Evolutionary conservation across 2,797 vertebrate genomes (phyloP).

Genomic region (Oreochromis mossambicus): DNA sequence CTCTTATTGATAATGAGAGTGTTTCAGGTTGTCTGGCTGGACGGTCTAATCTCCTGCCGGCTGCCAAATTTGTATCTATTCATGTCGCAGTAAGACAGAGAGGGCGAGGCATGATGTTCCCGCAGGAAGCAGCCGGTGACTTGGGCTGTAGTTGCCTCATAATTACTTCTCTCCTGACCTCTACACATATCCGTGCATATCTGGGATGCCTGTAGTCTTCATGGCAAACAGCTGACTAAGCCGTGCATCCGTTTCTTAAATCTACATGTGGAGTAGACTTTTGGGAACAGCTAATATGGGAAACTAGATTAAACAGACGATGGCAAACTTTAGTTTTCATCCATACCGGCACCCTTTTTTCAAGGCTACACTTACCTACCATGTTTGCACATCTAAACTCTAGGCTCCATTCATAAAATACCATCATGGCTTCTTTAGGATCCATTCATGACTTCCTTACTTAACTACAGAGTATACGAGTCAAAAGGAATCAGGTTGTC

Average conservation of each 20-base stretch:
- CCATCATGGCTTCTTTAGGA: not conserved
- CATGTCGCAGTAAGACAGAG: constrained; percentile 9
- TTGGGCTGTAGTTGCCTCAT: constrained; percentile 23
- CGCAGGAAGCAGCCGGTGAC: constrained; percentile 29
- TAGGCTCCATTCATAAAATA: not conserved
- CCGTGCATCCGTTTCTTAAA: not conserved
- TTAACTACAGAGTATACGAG: constrained; percentile 5
- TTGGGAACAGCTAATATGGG: not conserved
- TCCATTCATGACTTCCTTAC: not conserved
- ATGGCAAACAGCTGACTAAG: constrained; percentile 29
- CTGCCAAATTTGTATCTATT: constrained; percentile 39
- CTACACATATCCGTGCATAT: constrained; percentile 17
- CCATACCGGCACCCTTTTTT: not conserved
- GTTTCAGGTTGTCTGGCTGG: constrained; percentile 17
- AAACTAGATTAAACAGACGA: not conserved
- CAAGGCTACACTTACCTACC: not conserved
- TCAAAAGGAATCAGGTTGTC: not conserved
- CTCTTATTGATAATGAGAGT: constrained; percentile 11
- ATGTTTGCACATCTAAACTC: not conserved
- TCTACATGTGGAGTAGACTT: not conserved
- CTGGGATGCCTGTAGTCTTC: constrained; percentile 11
- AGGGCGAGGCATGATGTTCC: constrained; percentile 9
- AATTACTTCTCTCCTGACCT: constrained; percentile 50
- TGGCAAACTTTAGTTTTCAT: not conserved
- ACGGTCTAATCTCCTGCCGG: constrained; percentile 8